Evolutionary conservation across 1,140 invertebrate species (phyloP), one percentile per base, ranked within the genome.

Genomic region (Xylocopa sonorina): DNA sequence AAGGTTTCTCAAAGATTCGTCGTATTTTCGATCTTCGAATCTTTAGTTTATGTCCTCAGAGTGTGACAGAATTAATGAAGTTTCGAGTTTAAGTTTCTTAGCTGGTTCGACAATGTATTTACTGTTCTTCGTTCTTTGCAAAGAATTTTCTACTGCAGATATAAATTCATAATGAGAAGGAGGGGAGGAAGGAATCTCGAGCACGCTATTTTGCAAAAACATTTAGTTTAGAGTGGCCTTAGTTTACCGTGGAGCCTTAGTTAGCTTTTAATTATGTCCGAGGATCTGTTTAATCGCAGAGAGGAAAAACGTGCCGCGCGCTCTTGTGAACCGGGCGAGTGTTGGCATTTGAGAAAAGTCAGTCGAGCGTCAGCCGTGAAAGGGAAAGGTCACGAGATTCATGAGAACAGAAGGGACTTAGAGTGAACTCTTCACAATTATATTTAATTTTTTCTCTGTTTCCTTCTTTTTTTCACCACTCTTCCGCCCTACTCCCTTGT

Each of bases 301-400:
- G 27, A 32, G 63, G 63, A 46, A 32, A 71, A 72, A 72, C 60
- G 55, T 58, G 34, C n/a, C n/a, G 24, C 34, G 24, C 34, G 24
- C 41, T 24, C 14, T 46, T 16, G 41, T 18, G 38, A 29, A 32
- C 29, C 41, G 43, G 27, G 32, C 14, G 43, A 50, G 41, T n/a
- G 38, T 50, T 43, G 71, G 27, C 29, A 62, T 73, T 62, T 60
- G 71, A 62, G 71, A 57, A 48, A 71, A 58, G 71, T 55, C 53
- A 71, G 68, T 50, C 14, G 71, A 73, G 71, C 32, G 43, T n/a
- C 3, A 46, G 53, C 21, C 18, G 53, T 73, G 55, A 46, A 62
- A 58, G 69, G 41, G 69, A 46, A 38, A 62, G 57, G 43, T 62
- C 57, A 18, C 24, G 71, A 73, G 71, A 48, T 62, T 50, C 32